Evolutionary conservation across 2,797 vertebrate genomes (phyloP).

Genomic region (Diglossa cyanea): DNA sequence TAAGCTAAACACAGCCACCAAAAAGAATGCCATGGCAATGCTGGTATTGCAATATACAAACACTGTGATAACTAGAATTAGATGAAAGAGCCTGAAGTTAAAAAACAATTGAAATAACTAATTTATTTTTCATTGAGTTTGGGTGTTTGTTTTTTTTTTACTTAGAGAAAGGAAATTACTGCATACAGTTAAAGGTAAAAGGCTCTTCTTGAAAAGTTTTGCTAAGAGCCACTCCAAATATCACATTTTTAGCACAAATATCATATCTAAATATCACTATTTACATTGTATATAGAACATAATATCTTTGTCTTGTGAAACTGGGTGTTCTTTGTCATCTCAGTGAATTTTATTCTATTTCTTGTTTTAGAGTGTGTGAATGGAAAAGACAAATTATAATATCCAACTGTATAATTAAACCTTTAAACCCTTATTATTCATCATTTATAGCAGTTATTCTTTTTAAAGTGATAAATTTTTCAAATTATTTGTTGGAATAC

Average conservation of each 20-base stretch:
- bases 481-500: background rate
- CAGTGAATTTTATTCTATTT: background rate
- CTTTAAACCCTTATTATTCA: background rate
- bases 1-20: background rate
- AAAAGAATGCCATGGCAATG: background rate
- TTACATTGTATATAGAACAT: background rate
- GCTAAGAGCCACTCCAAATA: background rate
- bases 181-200: background rate
- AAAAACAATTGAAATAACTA: background rate
- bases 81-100: background rate
- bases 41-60: background rate
- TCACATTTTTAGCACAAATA: background rate
- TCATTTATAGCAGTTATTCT: background rate
- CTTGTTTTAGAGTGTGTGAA: background rate
- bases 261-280: background rate
- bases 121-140: background rate
- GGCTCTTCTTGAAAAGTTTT: background rate
- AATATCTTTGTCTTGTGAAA: background rate
- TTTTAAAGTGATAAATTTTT: background rate
- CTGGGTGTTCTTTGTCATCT: background rate
- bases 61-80: background rate
- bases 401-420: background rate
- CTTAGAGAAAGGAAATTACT: background rate
- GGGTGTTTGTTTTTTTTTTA: background rate
- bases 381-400: background rate